Base-by-base conservation (phyloP, 1,140 invertebrate species). In the Bicyclus anynana region DNA sequence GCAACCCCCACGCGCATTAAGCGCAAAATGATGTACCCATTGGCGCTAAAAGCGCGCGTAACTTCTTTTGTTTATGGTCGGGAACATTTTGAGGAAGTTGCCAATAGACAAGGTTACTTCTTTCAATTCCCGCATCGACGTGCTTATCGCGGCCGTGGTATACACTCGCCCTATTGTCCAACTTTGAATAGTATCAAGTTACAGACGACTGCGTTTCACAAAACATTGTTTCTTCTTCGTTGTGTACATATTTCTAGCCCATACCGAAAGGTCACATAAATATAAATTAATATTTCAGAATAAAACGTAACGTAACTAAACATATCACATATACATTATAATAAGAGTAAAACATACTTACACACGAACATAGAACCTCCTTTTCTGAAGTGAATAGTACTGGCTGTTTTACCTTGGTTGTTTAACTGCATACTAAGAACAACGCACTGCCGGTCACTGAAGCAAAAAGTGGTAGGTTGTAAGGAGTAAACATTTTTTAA, bases 31-130 rank as follows among this genome's bases (percentile, higher is more conserved):
- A 54, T 47, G 53, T 26, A 47, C 17, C 44, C 55, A 54, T 65
- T 55, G 58, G 27, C 53, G 59, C 54, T 56, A 60, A 58, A 56
- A 69, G 62, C 52, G 46, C 46, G 47, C 55, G 59, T 61, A 62
- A 69, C 65, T 59, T 65, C 59, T 37, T 62, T 65, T 62, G 66
- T 69, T 65, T 69, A 69, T 58, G 55, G 40, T 51, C 51, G 53
- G 27, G 33, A 57, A 51, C 54, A 52, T 62, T 62, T 44, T 13
- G 50, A 33, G 55, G 52, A 53, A 49, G 54, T 53, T 58, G 26
- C 44, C 56, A 52, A 59, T 61, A 60, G 37, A 59, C 58, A 54
- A 49, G 56, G 59, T 56, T 65, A 62, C 44, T 68, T 58, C 33
- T 38, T 62, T 47, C 52, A 53, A 51, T 56, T 65, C 53, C 59